Evolutionary conservation across 2,888 invertebrate genomes (phyloP), one percentile per base, ranked within the genome.

Genomic region (Cantharis flavilabris): DNA sequence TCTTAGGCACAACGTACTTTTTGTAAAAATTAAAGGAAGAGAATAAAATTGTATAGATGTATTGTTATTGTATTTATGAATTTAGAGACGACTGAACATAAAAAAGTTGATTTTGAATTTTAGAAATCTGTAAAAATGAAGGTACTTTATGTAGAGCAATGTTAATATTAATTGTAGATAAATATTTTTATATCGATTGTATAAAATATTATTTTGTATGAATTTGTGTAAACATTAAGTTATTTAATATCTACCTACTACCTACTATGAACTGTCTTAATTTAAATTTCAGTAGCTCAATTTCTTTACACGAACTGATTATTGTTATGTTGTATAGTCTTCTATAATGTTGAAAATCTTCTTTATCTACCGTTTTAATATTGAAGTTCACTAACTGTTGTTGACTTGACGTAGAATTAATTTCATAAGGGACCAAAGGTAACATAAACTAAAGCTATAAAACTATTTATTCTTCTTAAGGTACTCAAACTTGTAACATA

Each of bases 381-480:
- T n/a, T 49, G 49, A 49, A 49, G 49, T 49, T 49, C 49, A 49
- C 5, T 49, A 49, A 49, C 9, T 49, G 49, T 49, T 49, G 49
- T 49, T 49, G 49, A 49, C n/a, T 49, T 49, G 49, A 49, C 9
- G 20, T 67, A 67, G 65, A 67, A 67, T 67, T 28, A 76, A 76
- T 65, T 74, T 76, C 69, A 72, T 76, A 77, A 65, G 87, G 87
- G 87, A 88, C 88, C 87, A 87, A 88, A 88, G 88, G 87, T 88
- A 84, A 85, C 86, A 85, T 84, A 86, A 87, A 86, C 80, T 49
- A 49, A 49, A 49, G 49, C 49, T 82, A 84, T 84, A 84, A 83
- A 82, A 76, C 83, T 87, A 86, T 87, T 87, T 87, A 87, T 87
- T 86, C 84, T 84, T 85, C 84, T 67, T 64, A 73, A 72, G 69